Base-by-base conservation (phyloP, 2,888 invertebrate species). In the Netelia virgata region DNA sequence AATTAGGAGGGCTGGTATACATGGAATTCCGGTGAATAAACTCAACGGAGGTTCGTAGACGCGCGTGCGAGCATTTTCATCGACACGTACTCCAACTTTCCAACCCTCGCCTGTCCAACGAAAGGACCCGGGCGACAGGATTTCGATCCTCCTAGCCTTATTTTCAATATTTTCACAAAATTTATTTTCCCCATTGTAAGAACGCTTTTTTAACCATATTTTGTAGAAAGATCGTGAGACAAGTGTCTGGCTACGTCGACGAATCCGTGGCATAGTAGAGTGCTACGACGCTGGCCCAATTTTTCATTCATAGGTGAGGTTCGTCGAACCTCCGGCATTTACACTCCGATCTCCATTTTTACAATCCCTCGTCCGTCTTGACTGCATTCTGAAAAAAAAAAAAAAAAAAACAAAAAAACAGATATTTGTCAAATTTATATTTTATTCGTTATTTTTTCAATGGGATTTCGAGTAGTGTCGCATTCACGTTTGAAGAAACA, bases 11-110 rank as follows among this genome's bases (percentile, higher is more conserved):
- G 64, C 64, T 75, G 43, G 41, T 9, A 75, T 82, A 70, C 82
- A 84, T 84, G 84, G 84, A 82, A 75, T 82, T 70, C 47, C 78
- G 70, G 64, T 78, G 82, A 81, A 47, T 73, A 28, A 28, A 43
- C 16, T 57, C 64, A 47, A 75, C 28, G 16, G 66, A 84, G 84
- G 84, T 84, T 74, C 50, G 84, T 84, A 74, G 36, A 72, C 53
- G 41, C 63, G 20, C 41, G 53, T 69, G n/a, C 36, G 8, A 8
- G 10, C 61, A 47, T 70, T 10, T 36, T 66, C 36, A 2, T 70
- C 68, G 20, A 14, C 36, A n/a, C 11, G 36, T 16, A 10, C 23
- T 20, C 64, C 41, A 43, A 20, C n/a, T 70, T 76, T 16, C 9
- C 47, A 57, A 50, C 5, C 20, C 55, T 16, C 18, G 9, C 3